phyloP scores from a whole-genome alignment of 2,113 vertebrate genomes.

The Clarias gariepinus region DNA sequence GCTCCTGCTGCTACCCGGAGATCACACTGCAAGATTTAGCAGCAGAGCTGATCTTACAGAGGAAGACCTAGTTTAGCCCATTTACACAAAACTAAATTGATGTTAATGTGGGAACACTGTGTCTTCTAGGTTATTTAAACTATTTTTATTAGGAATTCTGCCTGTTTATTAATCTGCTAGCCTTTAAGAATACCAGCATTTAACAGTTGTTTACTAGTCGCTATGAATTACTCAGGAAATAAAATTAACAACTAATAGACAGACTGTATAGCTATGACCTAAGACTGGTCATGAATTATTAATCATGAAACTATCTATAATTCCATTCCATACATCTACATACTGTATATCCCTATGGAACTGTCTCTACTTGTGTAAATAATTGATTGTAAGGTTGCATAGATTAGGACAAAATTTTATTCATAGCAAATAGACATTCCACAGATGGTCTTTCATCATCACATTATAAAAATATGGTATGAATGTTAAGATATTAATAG shows the following conservation, averaged over 20 bases:
- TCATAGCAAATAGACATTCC: not conserved
- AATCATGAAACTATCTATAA: not conserved
- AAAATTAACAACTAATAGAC: not conserved
- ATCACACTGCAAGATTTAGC: conserved; percentile 88
- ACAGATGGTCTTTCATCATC: not conserved
- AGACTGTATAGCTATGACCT: not conserved
- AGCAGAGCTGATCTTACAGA: conserved; percentile 56
- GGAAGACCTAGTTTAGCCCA: conserved; percentile 65
- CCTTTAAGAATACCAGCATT: not conserved
- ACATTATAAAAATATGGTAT: not conserved
- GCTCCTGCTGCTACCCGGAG: conserved; percentile 79
- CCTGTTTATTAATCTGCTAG: not conserved
- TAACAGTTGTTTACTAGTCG: not conserved
- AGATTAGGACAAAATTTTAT: not conserved
- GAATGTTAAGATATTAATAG: not conserved
- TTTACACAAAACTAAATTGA: not conserved
- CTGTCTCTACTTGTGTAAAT: not conserved
- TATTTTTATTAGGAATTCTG: not conserved
- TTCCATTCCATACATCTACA: not conserved
- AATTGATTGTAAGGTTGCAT: not conserved
- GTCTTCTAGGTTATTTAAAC: not conserved
- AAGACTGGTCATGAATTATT: not conserved
- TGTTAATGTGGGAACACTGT: not conserved
- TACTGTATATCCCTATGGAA: not conserved
- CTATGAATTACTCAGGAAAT: not conserved